Conservation (phyloP, 2,888 invertebrate genomes). For the Antheraea yamamai region DNA sequence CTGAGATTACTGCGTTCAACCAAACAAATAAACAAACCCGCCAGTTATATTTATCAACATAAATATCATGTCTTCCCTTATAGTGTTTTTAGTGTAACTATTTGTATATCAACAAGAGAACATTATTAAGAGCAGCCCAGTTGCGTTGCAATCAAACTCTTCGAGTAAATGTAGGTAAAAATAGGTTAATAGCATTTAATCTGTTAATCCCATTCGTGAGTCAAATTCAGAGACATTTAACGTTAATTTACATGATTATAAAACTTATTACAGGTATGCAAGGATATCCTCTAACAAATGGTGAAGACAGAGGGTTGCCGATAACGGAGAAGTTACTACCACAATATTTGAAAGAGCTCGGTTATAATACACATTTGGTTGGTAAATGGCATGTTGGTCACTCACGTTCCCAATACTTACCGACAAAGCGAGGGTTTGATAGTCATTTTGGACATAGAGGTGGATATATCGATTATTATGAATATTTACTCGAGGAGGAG, state of each 20-base stretch:
- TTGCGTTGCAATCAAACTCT: no score
- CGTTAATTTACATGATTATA: not conserved
- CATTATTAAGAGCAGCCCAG: no score
- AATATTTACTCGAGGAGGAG: conserved; percentile 65
- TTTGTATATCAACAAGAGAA: no score
- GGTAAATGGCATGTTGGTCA: conserved; percentile 91
- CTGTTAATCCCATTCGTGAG: no score
- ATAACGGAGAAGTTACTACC: conserved; percentile 78
- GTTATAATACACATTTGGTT: conserved; percentile 89
- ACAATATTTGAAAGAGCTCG: conserved; percentile 84
- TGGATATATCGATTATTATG: conserved; percentile 91
- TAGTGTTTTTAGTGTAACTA: no score
- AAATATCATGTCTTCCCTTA: no score
- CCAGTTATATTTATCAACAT: no score
- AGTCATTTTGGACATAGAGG: conserved; percentile 93
- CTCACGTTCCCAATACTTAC: conserved; percentile 81
- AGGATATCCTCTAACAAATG: conserved; percentile 67
- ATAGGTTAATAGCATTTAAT: no score
- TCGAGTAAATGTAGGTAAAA: no score
- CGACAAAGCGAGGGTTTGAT: conserved; percentile 89
- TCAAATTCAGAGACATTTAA: not conserved
- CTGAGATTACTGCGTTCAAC: no score
- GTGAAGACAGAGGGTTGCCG: conserved; percentile 71
- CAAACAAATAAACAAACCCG: no score
- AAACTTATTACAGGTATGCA: conserved; percentile 60